Conservation (phyloP, 2,113 vertebrate genomes). For the Prionailurus bengalensis region DNA sequence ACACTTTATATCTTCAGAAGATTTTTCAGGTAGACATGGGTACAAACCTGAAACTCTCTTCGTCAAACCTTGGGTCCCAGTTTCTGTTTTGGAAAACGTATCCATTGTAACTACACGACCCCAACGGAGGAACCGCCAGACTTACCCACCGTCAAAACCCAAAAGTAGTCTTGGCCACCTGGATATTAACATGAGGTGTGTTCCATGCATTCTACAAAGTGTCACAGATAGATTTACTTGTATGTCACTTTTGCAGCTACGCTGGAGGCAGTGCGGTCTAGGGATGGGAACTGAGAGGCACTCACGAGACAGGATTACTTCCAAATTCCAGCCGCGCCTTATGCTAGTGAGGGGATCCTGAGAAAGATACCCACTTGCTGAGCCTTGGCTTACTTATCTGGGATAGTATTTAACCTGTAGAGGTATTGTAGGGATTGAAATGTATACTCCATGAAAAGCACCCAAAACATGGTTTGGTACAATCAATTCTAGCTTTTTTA, state of each 20-base stretch:
- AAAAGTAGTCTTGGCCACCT: background rate
- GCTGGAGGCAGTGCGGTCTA: background rate
- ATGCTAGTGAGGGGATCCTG: background rate
- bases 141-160: background rate
- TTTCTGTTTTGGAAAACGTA: conserved; percentile 35
- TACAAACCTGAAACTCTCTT: background rate
- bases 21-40: conserved; percentile 23
- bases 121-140: background rate
- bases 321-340: background rate
- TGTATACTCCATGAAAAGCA: background rate
- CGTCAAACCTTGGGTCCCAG: background rate
- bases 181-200: conserved; percentile 8
- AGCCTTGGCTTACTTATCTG: background rate
- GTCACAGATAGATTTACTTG: background rate
- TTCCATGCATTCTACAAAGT: background rate
- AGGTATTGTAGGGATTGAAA: background rate
- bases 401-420: background rate
- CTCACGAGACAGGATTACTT: background rate
- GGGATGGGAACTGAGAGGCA: background rate
- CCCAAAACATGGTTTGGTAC: background rate
- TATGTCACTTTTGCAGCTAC: background rate
- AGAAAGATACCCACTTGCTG: background rate
- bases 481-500: background rate
- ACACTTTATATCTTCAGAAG: conserved; percentile 23
- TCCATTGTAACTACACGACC: background rate